Conservation (phyloP, 1,140 invertebrate species). For the Lucilia sericata region DNA sequence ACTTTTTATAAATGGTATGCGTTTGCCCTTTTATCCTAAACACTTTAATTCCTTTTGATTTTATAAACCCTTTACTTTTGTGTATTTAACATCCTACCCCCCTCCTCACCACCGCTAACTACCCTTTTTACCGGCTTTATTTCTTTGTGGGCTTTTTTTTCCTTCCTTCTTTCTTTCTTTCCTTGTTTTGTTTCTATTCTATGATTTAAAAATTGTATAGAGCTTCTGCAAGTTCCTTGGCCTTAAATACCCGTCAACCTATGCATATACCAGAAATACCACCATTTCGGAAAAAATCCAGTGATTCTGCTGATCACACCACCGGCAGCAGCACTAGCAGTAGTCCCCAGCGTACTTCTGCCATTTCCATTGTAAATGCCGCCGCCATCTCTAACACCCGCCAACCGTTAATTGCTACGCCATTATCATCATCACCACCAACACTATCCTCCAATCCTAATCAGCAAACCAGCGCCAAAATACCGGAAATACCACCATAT, state of each 20-base stretch:
- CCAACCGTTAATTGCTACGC: conserved; percentile 47
- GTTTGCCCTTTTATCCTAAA: not conserved
- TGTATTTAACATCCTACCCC: not conserved
- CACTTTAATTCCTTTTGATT: conserved; percentile 28
- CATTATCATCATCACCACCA: conserved; percentile 45
- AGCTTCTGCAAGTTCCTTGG: conserved; percentile 59
- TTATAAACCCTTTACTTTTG: not conserved
- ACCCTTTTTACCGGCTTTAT: not conserved
- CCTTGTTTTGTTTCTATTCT: conserved; percentile 37
- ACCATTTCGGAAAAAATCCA: conserved; percentile 69
- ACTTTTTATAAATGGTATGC: conserved; percentile 7
- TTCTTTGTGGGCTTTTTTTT: not conserved
- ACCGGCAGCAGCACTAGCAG: conserved; percentile 61
- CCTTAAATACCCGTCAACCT: conserved; percentile 62
- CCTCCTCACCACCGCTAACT: too few species aligned
- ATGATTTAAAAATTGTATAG: conserved; percentile 49
- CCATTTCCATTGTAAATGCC: not conserved
- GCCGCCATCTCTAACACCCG: not conserved
- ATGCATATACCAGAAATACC: conserved; percentile 71
- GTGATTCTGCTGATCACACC: conserved; percentile 60
- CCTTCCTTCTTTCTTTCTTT: conserved; percentile 42
- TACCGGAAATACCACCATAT: conserved; percentile 71
- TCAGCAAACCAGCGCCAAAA: conserved; percentile 61
- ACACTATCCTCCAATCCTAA: conserved; percentile 46
- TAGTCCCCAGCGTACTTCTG: conserved; percentile 56